phyloP scores from a whole-genome alignment of 2,888 invertebrate genomes.

The Frankliniella fusca region DNA sequence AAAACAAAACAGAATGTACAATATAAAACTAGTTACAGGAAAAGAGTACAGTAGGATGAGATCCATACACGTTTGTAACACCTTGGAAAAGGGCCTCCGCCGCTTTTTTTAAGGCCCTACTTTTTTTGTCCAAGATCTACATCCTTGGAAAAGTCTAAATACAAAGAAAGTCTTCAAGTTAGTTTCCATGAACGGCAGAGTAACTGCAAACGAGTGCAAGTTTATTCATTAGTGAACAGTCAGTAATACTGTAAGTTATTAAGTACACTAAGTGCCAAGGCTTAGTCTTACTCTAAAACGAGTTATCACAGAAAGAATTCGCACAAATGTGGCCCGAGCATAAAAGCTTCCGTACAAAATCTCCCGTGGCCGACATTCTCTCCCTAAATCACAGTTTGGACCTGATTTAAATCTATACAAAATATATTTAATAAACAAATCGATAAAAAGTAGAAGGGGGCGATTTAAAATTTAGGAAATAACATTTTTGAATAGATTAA shows the following conservation, averaged over 20 bases:
- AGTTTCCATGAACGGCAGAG: no score
- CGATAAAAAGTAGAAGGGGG: background rate
- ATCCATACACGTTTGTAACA: background rate
- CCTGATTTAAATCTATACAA: background rate
- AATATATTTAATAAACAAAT: background rate
- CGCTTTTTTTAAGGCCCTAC: no score
- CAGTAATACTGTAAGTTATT: background rate
- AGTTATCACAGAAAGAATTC: slow-evolving; percentile 6
- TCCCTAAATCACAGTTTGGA: slow-evolving; percentile 15
- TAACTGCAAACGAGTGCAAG: no score
- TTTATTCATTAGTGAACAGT: no score
- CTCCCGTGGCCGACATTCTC: background rate
- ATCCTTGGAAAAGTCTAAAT: no score
- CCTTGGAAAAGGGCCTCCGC: no score
- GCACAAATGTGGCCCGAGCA: slow-evolving; percentile 12
- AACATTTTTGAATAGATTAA: background rate
- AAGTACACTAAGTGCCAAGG: background rate
- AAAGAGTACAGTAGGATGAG: background rate
- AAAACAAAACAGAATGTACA: background rate
- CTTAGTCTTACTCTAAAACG: background rate
- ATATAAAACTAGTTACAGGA: background rate
- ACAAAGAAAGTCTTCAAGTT: no score
- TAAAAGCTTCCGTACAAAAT: background rate
- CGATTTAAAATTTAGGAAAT: background rate
- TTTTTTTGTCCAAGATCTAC: no score